Conservation (phyloP, 2,113 vertebrate species). For the Paraplagusia blochii region DNA sequence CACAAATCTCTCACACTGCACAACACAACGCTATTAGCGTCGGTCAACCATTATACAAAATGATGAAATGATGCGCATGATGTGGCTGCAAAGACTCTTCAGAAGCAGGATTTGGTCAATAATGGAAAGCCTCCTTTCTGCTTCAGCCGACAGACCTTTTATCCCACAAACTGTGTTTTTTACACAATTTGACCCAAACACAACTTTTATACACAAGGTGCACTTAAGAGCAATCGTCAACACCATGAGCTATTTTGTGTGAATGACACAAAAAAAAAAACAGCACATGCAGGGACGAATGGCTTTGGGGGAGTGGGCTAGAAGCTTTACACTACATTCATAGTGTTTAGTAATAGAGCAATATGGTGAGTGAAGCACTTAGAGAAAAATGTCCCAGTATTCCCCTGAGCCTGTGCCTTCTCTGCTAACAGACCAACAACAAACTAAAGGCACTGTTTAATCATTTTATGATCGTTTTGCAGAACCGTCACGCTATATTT, state of each 20-base stretch:
- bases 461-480: too few species aligned
- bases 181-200: slow-evolving; percentile 14
- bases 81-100: slow-evolving; percentile 34
- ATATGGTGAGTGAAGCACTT: neutral
- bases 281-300: neutral
- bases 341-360: neutral
- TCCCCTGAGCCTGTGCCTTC: neutral
- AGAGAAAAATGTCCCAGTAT: neutral
- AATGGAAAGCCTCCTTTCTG: slow-evolving; percentile 44
- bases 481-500: too few species aligned
- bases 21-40: slow-evolving; percentile 45
- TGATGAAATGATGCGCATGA: slow-evolving; percentile 37
- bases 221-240: slow-evolving; percentile 21
- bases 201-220: slow-evolving; percentile 23
- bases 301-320: slow-evolving; percentile 13
- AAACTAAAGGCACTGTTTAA: too few species aligned
- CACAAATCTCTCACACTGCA: slow-evolving; percentile 34
- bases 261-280: neutral
- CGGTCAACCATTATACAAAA: slow-evolving; percentile 39
- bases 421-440: neutral
- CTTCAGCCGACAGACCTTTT: slow-evolving; percentile 21
- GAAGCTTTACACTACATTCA: neutral
- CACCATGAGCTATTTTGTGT: slow-evolving; percentile 11
- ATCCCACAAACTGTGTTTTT: slow-evolving; percentile 12
- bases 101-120: slow-evolving; percentile 22